Evolutionary conservation across 2,888 invertebrate genomes (phyloP).

Genomic region (Thera britannica): DNA sequence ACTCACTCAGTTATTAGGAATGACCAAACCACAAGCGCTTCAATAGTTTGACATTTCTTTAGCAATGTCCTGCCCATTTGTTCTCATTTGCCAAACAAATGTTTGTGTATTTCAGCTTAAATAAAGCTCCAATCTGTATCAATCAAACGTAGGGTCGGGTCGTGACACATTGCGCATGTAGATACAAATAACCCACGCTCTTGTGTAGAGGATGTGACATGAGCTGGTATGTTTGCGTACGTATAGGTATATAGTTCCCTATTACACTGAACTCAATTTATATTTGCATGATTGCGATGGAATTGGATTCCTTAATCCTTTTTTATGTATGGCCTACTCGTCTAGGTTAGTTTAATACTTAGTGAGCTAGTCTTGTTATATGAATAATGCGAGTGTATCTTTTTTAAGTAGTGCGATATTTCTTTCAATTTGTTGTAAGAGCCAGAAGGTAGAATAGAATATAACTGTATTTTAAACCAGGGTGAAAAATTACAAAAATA

Average conservation of each 20-base stretch:
- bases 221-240: slow-evolving; percentile 4
- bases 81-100: slow-evolving; percentile 30
- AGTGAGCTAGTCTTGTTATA: too few species aligned
- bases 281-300: slow-evolving; percentile 20
- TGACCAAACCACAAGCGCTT: neutral
- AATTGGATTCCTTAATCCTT: slow-evolving; percentile 3
- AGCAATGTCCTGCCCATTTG: slow-evolving; percentile 18
- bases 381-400: too few species aligned
- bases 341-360: too few species aligned
- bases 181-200: slow-evolving; percentile 33
- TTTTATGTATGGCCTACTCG: neutral
- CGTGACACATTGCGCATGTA: slow-evolving; percentile 42
- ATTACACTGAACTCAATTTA: slow-evolving; percentile 7
- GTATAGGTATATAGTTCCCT: slow-evolving; percentile 10
- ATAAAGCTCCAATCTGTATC: slow-evolving; percentile 42
- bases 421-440: too few species aligned
- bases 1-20: too few species aligned
- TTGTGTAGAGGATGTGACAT: slow-evolving; percentile 17
- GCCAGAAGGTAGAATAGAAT: too few species aligned
- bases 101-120: slow-evolving; percentile 32
- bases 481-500: too few species aligned
- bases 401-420: too few species aligned
- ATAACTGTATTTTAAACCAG: too few species aligned
- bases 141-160: slow-evolving; percentile 41
- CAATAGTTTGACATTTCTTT: neutral